phyloP scores from a whole-genome alignment of 2,888 invertebrate species.

The Escarpia spicata region DNA sequence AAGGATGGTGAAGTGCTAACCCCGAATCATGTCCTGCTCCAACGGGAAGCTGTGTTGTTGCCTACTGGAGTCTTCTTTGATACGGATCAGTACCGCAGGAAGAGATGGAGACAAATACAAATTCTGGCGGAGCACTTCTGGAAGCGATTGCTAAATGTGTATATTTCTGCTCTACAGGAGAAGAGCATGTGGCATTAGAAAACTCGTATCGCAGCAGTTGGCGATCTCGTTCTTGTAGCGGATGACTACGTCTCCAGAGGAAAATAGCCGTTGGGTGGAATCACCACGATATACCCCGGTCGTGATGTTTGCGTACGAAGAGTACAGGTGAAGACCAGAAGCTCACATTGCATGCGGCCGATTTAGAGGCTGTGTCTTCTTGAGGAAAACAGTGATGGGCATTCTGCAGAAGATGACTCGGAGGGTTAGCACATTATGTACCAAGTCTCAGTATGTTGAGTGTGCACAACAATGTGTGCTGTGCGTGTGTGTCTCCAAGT shows the following conservation, averaged over 20 bases:
- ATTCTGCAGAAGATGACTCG: no score
- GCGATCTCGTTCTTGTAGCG: not conserved
- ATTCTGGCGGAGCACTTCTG: constrained; percentile 37
- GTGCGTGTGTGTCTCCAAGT: no score
- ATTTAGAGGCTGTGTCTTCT: no score
- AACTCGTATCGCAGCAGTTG: no score
- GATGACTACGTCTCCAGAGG: not conserved
- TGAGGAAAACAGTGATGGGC: no score
- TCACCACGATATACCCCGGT: not conserved
- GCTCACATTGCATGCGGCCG: no score
- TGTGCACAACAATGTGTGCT: no score
- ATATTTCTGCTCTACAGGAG: constrained; percentile 30
- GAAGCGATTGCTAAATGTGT: constrained; percentile 32
- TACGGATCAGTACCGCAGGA: constrained; percentile 31
- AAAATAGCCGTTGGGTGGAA: not conserved
- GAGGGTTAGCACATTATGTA: no score
- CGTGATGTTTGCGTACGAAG: not conserved
- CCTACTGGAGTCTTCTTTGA: constrained; percentile 31
- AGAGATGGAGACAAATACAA: constrained; percentile 41
- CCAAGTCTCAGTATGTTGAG: no score
- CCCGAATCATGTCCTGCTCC: constrained; percentile 55
- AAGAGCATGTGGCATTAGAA: constrained; percentile 3
- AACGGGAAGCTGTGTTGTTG: not conserved
- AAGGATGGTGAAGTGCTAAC: constrained; percentile 39
- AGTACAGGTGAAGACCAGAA: no score